Base-by-base conservation (phyloP, 2,113 vertebrate genomes). In the Pollachius pollachius region DNA sequence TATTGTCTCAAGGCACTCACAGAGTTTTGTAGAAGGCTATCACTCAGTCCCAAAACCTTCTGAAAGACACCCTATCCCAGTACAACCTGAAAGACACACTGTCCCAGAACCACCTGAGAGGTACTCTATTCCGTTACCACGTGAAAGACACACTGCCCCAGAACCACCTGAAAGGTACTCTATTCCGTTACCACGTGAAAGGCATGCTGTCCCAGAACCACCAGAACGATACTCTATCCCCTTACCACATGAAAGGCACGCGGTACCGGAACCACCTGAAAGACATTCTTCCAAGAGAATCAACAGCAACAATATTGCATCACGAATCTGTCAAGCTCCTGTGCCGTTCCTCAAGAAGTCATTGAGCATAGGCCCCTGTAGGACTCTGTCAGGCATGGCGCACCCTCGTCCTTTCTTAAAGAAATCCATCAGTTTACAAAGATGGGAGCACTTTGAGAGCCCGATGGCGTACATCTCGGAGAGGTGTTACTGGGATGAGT, bases 351-450 rank as follows among this genome's bases (percentile, higher is more conserved):
- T 93, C 18, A 93, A 83, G 79, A 93, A 93, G 65, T 92, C 92
- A 64, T 23, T 91, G 2, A 93, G 92, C 74, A 74, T 84, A 0
- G 91, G 88, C 60, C 90, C 89, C 3, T 89, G 84, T 66, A 84
- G 88, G 78, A 85, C 86, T 0, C 84, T 91, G 17, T 86, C 90
- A 23, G 83, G 79, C 37, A 62, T 88, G 59, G 85, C 79, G 5
- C 88, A 77, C 2, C 87, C 90, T 18, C 77, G 75, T 37, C 87
- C 88, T 64, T 89, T 87, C 69, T 78, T 94, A 6, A 93, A 88
- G 78, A 94, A 94, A 60, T 92, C 92, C 12, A 73, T 88, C 58
- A 94, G 92, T 73, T 85, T 94, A 17, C 92, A 90, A 70, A 86
- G 81, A 71, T 92, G 91, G 90, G 85, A 92, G 57, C 89, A 91